Evolutionary conservation across 2,888 invertebrate species (phyloP).

Genomic region (Conistra vaccinii): DNA sequence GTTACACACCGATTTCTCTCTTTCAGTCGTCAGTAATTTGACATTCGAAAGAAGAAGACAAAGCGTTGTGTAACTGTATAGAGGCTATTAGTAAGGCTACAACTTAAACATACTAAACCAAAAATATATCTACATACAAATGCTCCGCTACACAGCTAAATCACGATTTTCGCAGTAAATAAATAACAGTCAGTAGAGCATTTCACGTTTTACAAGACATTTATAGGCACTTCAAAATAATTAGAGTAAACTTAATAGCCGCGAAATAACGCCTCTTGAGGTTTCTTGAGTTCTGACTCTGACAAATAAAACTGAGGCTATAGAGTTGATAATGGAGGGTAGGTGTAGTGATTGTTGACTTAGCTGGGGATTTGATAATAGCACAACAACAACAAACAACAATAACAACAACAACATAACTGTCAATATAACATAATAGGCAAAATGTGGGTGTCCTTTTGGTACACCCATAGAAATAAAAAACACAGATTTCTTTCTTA

Average conservation of each 20-base stretch:
- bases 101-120: slow-evolving; percentile 21
- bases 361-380: background rate
- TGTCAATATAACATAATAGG: no score
- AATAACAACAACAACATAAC: no score
- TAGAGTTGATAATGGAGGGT: background rate
- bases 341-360: background rate
- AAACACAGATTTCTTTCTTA: no score
- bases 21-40: no score
- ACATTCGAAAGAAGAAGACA: no score
- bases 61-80: no score
- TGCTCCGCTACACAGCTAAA: background rate
- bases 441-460: no score
- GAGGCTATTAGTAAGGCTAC: no score
- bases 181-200: slow-evolving; percentile 18
- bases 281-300: background rate
- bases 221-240: slow-evolving; percentile 51
- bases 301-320: slow-evolving; percentile 17
- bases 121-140: slow-evolving; percentile 13
- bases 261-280: slow-evolving; percentile 21
- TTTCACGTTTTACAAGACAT: slow-evolving; percentile 45
- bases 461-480: no score
- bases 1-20: no score
- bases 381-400: no score
- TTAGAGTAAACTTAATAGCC: slow-evolving; percentile 31
- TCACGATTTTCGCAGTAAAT: slow-evolving; percentile 42